Base-by-base conservation (phyloP, 2,113 vertebrate genomes). In the Dicaeum eximium region DNA sequence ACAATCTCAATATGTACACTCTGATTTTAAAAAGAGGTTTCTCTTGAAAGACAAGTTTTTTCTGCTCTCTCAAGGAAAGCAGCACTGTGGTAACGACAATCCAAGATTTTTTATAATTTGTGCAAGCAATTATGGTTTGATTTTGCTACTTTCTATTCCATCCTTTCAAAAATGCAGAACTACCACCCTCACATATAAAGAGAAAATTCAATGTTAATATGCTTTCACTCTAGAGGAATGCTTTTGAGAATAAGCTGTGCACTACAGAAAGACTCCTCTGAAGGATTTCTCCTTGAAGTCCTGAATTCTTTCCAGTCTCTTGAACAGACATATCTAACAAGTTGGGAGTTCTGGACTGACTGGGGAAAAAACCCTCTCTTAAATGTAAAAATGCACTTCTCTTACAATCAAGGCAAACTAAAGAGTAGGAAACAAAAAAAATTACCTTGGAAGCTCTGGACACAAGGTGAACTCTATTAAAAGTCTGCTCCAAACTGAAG, bases 341-440 rank as follows among this genome's bases (percentile, higher is more conserved):
- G 11, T 47, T 48, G 20, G 35, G 5, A 79, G 28, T 58, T 81
- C 44, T 79, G 27, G 12, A 85, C 1, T 44, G 65, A 82, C 35
- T 35, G 16, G 4, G 22, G 10, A 1, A 18, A 58, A 64, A 71
- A 3, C 0, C 4, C 19, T 35, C 9, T 17, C 19, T 48, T 75
- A 37, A 40, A 47, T 21, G 17, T 62, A 53, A 75, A 92, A 82
- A 80, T 20, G 11, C 7, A 86, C 5, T 18, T 53, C 11, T 44
- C 19, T 53, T 47, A 67, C 9, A 75, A 51, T 33, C 14, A 51
- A 51, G 15, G 16, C 24, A 80, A 92, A 38, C 16, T 69, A 44
- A 69, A n/a, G 38, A 60, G 3, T 24, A 38, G 9, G 7, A 71
- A 88, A 65, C 53, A 69, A 56, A 47, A 35, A 50, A 2, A 83